A percentile compares a stretch with the other conserved stretches of the same genome.
Evolutionary conservation across 2,113 vertebrate species (phyloP).

Genomic region (Zingel zingel): DNA sequence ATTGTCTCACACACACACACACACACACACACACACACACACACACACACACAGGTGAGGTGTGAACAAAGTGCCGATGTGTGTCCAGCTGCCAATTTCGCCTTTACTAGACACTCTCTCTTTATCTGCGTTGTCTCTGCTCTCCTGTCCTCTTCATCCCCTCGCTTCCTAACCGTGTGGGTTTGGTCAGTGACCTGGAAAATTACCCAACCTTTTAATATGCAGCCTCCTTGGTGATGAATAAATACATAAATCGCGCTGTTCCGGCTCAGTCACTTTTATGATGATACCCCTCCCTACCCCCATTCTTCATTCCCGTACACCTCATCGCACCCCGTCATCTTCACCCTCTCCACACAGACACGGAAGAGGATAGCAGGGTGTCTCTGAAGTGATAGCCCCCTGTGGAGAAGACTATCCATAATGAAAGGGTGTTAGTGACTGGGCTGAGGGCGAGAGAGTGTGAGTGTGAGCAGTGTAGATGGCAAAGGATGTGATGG

Average conservation of each 20-base stretch:
- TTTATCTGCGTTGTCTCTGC: conserved; percentile 17
- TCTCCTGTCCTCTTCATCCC: conserved; percentile 45
- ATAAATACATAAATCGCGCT: conserved; percentile 83
- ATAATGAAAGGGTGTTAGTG: conserved; percentile 69
- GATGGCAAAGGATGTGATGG: conserved; percentile 55
- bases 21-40: neutral
- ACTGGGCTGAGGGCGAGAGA: conserved; percentile 35
- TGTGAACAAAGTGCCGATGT: conserved; percentile 16
- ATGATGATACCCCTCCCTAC: conserved; percentile 42
- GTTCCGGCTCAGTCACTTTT: conserved; percentile 64
- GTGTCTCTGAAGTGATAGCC: conserved; percentile 61
- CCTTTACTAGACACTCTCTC: conserved; percentile 38
- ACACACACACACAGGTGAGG: conserved; percentile 16
- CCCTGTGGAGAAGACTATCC: conserved; percentile 54
- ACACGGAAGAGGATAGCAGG: conserved; percentile 31
- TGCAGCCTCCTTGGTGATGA: conserved; percentile 73
- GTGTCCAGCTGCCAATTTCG: conserved; percentile 58
- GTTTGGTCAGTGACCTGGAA: conserved; percentile 82
- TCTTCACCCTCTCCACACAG: conserved; percentile 47
- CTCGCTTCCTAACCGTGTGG: conserved; percentile 51
- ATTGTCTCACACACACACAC: no score
- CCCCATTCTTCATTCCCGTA: conserved; percentile 4
- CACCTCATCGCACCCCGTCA: conserved; percentile 49
- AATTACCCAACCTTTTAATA: conserved; percentile 83
- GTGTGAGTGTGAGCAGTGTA: conserved; percentile 20